Conservation (phyloP, 2,113 vertebrate genomes). For the Coptodon bakossiorum region DNA sequence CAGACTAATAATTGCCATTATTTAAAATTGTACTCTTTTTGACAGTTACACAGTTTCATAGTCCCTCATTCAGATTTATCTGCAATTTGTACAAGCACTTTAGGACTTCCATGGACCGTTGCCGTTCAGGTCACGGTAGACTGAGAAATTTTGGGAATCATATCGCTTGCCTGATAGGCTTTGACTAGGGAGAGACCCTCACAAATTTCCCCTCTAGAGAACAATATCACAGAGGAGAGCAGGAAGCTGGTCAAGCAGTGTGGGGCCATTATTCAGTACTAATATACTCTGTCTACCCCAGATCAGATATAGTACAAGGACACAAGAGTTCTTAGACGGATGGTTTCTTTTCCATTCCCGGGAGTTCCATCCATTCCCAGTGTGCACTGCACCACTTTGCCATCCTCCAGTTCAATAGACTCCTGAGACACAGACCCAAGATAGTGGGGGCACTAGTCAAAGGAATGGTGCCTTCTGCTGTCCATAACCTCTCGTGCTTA, state of each 20-base stretch:
- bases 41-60: conserved; percentile 12
- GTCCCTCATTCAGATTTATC: conserved; percentile 37
- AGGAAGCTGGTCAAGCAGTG: conserved; percentile 58
- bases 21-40: conserved; percentile 25
- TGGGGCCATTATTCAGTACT: conserved; percentile 64
- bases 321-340: conserved; percentile 57
- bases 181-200: conserved; percentile 13
- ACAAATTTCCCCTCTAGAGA: conserved; percentile 42
- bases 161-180: conserved; percentile 38
- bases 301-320: conserved; percentile 68
- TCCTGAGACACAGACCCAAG: conserved; percentile 36
- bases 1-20: conserved; percentile 28
- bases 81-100: conserved; percentile 34
- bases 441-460: conserved; percentile 8
- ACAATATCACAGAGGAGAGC: conserved; percentile 48
- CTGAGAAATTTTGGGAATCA: conserved; percentile 6
- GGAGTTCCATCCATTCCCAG: conserved; percentile 60
- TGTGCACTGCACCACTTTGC: conserved; percentile 43
- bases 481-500: not conserved
- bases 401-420: conserved; percentile 38
- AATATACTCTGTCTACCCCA: conserved; percentile 67
- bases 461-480: not conserved
- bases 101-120: conserved; percentile 17
- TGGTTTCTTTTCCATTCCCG: conserved; percentile 53
- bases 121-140: conserved; percentile 1